phyloP scores from a whole-genome alignment of 2,888 invertebrate species.

The Aphodius granarius region DNA sequence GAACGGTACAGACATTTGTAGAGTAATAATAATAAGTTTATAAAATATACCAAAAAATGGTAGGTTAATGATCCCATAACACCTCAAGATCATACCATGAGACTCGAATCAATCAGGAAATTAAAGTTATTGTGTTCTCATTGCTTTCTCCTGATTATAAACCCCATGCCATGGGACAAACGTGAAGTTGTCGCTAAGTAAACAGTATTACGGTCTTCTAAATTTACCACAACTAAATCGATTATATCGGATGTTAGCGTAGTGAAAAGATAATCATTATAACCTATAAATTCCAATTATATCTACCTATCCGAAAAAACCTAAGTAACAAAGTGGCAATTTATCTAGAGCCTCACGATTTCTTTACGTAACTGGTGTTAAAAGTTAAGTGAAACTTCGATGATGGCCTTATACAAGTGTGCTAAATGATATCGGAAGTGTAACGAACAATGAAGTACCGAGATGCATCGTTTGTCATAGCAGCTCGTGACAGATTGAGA shows the following conservation, averaged over 20 bases:
- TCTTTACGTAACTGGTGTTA: neutral
- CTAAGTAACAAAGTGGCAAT: no score
- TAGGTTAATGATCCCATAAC: neutral
- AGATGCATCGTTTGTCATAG: slow-evolving; percentile 10
- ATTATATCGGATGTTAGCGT: neutral
- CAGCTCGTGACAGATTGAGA: slow-evolving; percentile 10
- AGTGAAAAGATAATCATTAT: neutral
- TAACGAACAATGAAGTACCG: slow-evolving; percentile 7
- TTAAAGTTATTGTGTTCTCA: neutral
- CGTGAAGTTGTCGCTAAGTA: neutral
- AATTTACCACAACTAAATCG: neutral
- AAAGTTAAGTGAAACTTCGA: neutral
- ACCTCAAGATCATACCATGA: neutral
- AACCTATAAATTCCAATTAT: neutral
- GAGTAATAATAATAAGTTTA: no score
- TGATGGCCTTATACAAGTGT: neutral
- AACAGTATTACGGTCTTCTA: neutral
- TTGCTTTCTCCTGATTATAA: neutral
- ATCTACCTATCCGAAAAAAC: no score
- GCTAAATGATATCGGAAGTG: neutral
- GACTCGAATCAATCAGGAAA: neutral
- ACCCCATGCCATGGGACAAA: neutral
- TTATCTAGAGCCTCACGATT: neutral
- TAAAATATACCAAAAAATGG: no score
- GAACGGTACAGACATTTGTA: no score